Evolutionary conservation across 2,797 vertebrate genomes (phyloP).

Genomic region (Lophius americanus): DNA sequence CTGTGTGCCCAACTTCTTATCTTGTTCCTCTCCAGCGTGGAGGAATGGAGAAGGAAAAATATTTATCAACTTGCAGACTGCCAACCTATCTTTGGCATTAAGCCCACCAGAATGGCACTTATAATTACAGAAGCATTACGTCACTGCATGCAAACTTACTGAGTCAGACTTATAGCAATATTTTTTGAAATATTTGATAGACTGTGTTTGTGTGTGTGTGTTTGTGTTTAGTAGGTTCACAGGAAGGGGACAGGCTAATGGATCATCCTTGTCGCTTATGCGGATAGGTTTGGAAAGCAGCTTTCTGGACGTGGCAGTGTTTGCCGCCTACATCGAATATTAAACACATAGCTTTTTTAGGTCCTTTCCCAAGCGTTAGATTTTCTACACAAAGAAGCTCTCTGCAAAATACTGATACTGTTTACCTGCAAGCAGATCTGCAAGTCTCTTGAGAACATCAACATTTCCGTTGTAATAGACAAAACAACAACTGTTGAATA

Average conservation of each 20-base stretch:
- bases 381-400: conserved; percentile 26
- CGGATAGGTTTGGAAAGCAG: conserved; percentile 49
- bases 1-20: conserved; percentile 19
- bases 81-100: not conserved
- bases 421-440: conserved; percentile 43
- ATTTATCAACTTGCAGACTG: conserved; percentile 10
- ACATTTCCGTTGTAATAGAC: conserved; percentile 17
- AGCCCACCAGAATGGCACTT: not conserved
- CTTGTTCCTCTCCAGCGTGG: conserved; percentile 7
- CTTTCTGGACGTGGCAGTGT: conserved; percentile 45
- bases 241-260: conserved; percentile 52
- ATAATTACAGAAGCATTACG: not conserved
- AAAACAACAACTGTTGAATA: conserved; percentile 22
- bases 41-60: conserved; percentile 1
- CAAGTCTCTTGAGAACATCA: conserved; percentile 7
- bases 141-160: no score
- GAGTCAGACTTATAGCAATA: no score
- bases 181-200: no score
- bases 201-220: conserved; percentile 6
- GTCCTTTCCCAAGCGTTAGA: conserved; percentile 27
- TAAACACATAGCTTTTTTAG: conserved; percentile 58
- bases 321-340: conserved; percentile 74
- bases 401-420: conserved; percentile 39
- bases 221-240: conserved; percentile 16
- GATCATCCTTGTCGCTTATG: conserved; percentile 54